Base-by-base conservation (phyloP, 2,888 invertebrate species). In the Xestoiulus laeticollis region DNA sequence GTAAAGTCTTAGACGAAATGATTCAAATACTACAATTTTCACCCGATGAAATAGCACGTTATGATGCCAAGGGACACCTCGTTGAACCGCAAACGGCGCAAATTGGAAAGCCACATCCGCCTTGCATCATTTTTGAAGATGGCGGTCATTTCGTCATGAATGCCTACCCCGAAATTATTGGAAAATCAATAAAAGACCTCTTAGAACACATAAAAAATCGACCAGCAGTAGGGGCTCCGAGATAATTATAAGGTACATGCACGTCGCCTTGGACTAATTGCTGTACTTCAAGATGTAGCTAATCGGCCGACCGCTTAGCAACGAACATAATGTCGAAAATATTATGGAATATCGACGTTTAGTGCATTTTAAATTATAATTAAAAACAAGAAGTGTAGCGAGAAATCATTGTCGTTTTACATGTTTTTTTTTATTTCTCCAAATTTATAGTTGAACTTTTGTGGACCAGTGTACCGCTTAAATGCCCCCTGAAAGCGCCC, bases 71-170 rank as follows among this genome's bases (percentile, higher is more conserved):
- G 1, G 43, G 38, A 22, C 19, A 85, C 1, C 43, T 85, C 14
- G 38, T 43, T 85, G 43, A 85, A 44, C 33, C 43, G 5, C 33
- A 19, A 26, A 38, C 3, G 12, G 44, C 43, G 5, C 33, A 19
- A 26, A 38, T 14, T 26, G 44, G 32, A 14, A 30, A 86, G 19
- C 26, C 14, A 16, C 86, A 22, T 32, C 26, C 44, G 4, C 26
- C 16, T 22, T 30, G 59, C 68, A 59, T 86, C 16, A 59, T 86
- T 16, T 53, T 86, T 38, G 86, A 86, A 19, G 38, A 48, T 19
- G 86, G 86, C 19, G 59, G 59, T 26, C 86, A 86, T 68, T 59
- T 59, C 30, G 26, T 59, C 0, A 59, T 86, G 86, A 86, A 48
- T 1, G 59, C 86, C 0, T 38, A 86, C 26, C 38, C 86, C 16